A percentile compares a stretch with the other conserved stretches of the same genome.
These are phyloP conservation scores for Odontesthes bonariensis DNA, from an alignment of 2,113 vertebrate genomes.

Conservation along the genomic window DNA sequence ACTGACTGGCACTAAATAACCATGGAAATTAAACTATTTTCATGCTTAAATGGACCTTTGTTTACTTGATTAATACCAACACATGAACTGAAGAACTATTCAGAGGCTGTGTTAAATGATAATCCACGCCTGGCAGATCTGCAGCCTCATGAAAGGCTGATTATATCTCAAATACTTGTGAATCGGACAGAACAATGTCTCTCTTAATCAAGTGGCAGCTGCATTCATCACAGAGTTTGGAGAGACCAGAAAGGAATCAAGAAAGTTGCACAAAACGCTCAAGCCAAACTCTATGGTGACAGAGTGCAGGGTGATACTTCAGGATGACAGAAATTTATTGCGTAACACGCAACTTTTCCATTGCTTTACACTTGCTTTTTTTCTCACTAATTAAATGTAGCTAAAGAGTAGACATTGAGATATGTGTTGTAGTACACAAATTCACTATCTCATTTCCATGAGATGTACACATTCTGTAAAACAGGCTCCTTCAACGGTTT, in stretches of 20 bases:
- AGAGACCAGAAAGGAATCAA: conserved; percentile 22
- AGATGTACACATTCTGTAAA: too few relatives aligned
- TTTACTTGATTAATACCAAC: conserved; percentile 47
- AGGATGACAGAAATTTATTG: background rate
- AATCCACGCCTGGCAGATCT: conserved; percentile 37
- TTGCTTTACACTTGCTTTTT: background rate
- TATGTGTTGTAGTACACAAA: too few relatives aligned
- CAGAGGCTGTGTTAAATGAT: conserved; percentile 36
- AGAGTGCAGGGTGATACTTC: background rate
- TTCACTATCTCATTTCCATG: too few relatives aligned
- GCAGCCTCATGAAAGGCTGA: conserved; percentile 52
- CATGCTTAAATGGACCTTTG: conserved; percentile 39
- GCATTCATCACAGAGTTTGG: conserved; percentile 33
- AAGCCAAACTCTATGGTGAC: background rate
- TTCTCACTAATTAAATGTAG: too few relatives aligned
- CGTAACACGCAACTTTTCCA: background rate
- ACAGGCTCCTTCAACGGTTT: background rate
- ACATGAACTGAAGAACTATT: conserved; percentile 32
- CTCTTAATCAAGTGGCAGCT: conserved; percentile 60
- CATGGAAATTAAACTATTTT: conserved; percentile 22
- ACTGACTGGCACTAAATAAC: conserved; percentile 52
- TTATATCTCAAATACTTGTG: conserved; percentile 54
- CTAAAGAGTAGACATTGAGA: too few relatives aligned
- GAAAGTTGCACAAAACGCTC: conserved; percentile 1
- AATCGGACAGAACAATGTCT: conserved; percentile 49